These are phyloP conservation scores for Drosophila kikkawai DNA, from an alignment of 1,140 invertebrate genomes.

Conservation along the genomic window DNA sequence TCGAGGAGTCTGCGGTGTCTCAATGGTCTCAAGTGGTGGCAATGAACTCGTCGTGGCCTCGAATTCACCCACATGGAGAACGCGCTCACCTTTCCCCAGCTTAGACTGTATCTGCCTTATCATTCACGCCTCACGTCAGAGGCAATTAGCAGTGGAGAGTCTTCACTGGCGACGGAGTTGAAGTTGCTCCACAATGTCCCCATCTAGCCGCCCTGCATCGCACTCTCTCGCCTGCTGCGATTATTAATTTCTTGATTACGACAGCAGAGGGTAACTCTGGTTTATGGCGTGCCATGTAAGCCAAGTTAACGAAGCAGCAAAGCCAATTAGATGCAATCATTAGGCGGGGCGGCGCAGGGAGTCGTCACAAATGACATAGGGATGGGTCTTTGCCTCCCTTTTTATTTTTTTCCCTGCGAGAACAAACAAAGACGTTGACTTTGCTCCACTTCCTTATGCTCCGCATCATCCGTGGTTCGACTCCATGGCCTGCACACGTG, in stretches of 20 bases:
- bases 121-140: conserved; percentile 77
- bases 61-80: conserved; percentile 60
- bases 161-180: conserved; percentile 16
- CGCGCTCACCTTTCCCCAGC: conserved; percentile 30
- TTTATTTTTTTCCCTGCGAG: conserved; percentile 14
- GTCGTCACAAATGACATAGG: conserved; percentile 53
- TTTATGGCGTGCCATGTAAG: conserved; percentile 66
- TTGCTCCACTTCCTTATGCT: conserved; percentile 5
- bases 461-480: conserved; percentile 22
- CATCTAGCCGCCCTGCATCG: conserved; percentile 41
- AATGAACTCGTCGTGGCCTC: conserved; percentile 58
- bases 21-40: conserved; percentile 49
- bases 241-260: conserved; percentile 82
- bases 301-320: conserved; percentile 81
- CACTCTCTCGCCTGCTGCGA: conserved; percentile 60
- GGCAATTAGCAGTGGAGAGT: conserved; percentile 68
- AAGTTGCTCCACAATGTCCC: conserved; percentile 8
- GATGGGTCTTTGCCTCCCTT: conserved; percentile 7
- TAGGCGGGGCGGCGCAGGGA: conserved; percentile 33
- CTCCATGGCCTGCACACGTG: conserved; percentile 44
- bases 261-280: conserved; percentile 40
- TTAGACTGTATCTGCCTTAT: conserved; percentile 48
- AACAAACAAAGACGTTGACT: conserved; percentile 60
- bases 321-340: conserved; percentile 82
- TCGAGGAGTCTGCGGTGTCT: conserved; percentile 16